These are phyloP conservation scores for Cryptocephalus moraei DNA, from an alignment of 2,888 invertebrate species.

Conservation along the genomic window DNA sequence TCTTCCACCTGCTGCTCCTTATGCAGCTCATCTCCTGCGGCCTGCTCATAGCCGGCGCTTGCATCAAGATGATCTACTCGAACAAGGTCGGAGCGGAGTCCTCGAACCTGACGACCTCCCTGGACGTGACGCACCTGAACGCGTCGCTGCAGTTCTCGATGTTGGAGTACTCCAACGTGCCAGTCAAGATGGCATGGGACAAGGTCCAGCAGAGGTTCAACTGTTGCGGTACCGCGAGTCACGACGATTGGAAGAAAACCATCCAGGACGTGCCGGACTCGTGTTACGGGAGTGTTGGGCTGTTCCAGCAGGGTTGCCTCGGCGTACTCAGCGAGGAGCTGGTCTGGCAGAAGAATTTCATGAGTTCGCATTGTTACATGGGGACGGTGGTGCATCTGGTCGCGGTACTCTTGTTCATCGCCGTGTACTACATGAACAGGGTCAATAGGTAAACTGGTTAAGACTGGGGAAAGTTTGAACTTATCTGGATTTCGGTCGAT, in stretches of 20 bases:
- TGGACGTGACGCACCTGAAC: constrained; percentile 7
- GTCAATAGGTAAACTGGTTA: no score
- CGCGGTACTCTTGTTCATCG: no score
- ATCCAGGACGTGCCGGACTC: constrained; percentile 8
- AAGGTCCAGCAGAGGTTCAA: constrained; percentile 7
- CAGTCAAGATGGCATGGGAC: constrained; percentile 9
- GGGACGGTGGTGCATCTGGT: constrained; percentile 6
- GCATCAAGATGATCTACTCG: no score
- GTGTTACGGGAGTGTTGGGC: constrained; percentile 7
- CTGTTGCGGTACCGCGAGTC: constrained; percentile 11
- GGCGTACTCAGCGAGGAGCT: constrained; percentile 10
- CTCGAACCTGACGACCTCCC: background rate
- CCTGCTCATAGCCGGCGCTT: no score
- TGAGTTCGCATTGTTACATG: constrained; percentile 12
- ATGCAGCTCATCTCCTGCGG: constrained; percentile 1
- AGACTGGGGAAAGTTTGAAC: no score
- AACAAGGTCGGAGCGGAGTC: no score
- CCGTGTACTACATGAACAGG: no score
- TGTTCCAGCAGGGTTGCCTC: constrained; percentile 7
- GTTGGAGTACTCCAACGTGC: constrained; percentile 4
- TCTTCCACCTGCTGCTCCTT: constrained; percentile 6
- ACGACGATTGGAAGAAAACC: constrained; percentile 8
- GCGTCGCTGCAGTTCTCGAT: constrained; percentile 7
- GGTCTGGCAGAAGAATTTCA: constrained; percentile 12
- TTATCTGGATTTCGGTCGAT: no score